Base-by-base conservation (phyloP, 2,888 invertebrate genomes). In the Epinotia ramella region DNA sequence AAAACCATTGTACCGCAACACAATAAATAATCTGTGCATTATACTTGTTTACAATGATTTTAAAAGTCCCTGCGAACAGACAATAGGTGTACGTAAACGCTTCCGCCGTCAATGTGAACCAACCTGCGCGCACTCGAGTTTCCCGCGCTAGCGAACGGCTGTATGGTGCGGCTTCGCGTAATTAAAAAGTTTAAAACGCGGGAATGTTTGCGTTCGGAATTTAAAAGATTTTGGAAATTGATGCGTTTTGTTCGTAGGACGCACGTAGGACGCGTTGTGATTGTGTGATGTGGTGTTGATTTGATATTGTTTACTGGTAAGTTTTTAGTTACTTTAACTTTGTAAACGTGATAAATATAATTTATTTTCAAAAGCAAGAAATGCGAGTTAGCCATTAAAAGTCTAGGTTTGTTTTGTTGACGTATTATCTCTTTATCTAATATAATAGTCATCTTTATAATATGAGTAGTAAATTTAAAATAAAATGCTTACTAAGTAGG, bases 81-180 rank as follows among this genome's bases (percentile, higher is more conserved):
- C 76, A 76, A 72, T 76, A 57, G 71, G 49, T 60, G 28, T 67
- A 72, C 70, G 70, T 71, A 76, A 75, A 77, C 62, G 70, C 57
- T 73, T 77, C 77, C 76, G 75, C 73, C 59, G 59, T 62, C 57
- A 65, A 70, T 64, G 68, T 66, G 68, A 63, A 57, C 75, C 69
- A 44, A 24, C 68, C 64, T 59, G 20, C 59, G 40, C 69, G 75
- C 77, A 77, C 70, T 77, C 57, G 60, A 64, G 73, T 71, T 78
- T 77, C 72, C 76, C 76, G 73, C 76, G 78, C 66, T 74, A 44
- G 73, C 53, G 67, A 66, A 40, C 62, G 76, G 77, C 68, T 73
- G 76, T 57, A 62, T 57, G 70, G 56, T 18, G 24, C 64, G 18
- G 18, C 13, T 44, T 28, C 59, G 62, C 63, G 59, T 71, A 56